These are phyloP conservation scores for Synergus japonicus DNA, from an alignment of 2,888 invertebrate species.

Conservation along the genomic window DNA sequence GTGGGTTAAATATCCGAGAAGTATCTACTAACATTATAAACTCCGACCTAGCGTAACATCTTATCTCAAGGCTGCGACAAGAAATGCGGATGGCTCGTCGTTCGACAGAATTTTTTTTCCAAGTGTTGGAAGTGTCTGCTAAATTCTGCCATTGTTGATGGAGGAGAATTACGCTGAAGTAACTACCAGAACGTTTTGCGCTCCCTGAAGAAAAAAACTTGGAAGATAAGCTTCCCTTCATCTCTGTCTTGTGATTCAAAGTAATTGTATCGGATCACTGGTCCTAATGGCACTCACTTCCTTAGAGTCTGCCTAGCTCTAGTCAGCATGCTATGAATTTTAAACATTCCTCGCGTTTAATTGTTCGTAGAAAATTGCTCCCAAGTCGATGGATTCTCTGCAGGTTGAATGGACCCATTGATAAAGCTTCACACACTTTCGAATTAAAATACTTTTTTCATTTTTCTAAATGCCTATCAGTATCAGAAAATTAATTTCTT, in stretches of 20 bases:
- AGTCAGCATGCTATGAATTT: constrained; percentile 11
- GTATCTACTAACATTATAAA: constrained; percentile 9
- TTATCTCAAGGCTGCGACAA: constrained; percentile 13
- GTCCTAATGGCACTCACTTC: constrained; percentile 43
- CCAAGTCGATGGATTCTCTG: constrained; percentile 3
- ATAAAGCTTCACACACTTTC: background rate
- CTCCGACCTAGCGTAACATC: constrained; percentile 4
- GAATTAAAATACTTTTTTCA: background rate
- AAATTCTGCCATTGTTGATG: constrained; percentile 12
- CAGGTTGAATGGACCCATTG: background rate
- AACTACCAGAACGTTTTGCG: constrained; percentile 46
- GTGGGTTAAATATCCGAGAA: constrained; percentile 23
- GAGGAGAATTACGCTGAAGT: constrained; percentile 28
- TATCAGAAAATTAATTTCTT: background rate
- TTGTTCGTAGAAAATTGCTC: constrained; percentile 60
- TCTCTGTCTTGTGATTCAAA: constrained; percentile 48
- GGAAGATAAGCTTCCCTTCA: constrained; percentile 42
- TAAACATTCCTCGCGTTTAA: constrained; percentile 62
- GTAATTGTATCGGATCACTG: constrained; percentile 51
- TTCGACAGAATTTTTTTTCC: background rate
- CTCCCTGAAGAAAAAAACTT: constrained; percentile 41
- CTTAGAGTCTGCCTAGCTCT: background rate
- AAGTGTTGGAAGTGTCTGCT: background rate
- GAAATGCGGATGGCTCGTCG: constrained; percentile 6
- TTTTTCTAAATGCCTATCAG: background rate